A percentile compares a stretch with the other conserved stretches of the same genome.
These are phyloP conservation scores for Phlogophora meticulosa DNA, from an alignment of 2,888 invertebrate species.

Conservation along the genomic window DNA sequence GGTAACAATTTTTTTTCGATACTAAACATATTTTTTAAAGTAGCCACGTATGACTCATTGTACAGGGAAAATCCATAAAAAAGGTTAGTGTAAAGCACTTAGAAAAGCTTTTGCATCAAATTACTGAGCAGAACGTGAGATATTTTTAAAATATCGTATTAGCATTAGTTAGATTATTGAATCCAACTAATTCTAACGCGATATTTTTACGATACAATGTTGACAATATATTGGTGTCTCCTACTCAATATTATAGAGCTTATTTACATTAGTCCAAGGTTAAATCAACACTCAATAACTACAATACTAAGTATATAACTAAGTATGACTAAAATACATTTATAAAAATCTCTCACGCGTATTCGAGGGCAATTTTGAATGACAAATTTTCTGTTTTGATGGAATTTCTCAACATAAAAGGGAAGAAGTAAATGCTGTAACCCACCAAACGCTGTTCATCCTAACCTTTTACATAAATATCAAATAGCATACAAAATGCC, in stretches of 20 bases:
- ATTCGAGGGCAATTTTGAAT: too few species aligned
- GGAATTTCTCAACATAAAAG: too few species aligned
- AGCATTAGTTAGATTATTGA: too few species aligned
- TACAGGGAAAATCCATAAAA: slow-evolving; percentile 1
- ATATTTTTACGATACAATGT: slow-evolving; percentile 6
- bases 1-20: too few species aligned
- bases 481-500: slow-evolving; percentile 18
- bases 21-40: too few species aligned
- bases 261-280: too few species aligned
- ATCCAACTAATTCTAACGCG: neutral
- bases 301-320: too few species aligned
- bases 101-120: slow-evolving; percentile 1
- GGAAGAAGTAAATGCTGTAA: too few species aligned
- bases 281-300: too few species aligned
- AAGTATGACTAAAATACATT: too few species aligned
- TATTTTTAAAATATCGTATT: neutral
- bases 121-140: slow-evolving; percentile 1
- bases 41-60: neutral
- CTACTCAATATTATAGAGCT: neutral
- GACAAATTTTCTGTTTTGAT: too few species aligned
- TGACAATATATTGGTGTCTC: neutral
- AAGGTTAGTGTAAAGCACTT: neutral
- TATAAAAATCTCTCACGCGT: too few species aligned
- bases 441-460: neutral
- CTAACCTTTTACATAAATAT: neutral